Evolutionary conservation across 2,113 vertebrate species (phyloP).

Genomic region (Calonectris borealis): DNA sequence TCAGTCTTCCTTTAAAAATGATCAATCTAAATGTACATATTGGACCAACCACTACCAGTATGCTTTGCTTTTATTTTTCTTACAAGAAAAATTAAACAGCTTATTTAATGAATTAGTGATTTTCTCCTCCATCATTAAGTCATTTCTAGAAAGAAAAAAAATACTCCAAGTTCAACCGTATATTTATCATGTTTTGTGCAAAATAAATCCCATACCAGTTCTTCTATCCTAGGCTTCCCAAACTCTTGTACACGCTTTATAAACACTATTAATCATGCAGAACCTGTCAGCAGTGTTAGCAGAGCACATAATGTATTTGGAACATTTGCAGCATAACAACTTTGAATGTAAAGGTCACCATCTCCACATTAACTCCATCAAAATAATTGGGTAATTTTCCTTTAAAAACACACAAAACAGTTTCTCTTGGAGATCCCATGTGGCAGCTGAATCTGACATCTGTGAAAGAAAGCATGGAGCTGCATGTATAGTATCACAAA

Average conservation of each 20-base stretch:
- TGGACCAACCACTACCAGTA: neutral
- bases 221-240: slow-evolving; percentile 54
- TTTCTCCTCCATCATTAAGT: slow-evolving; percentile 53
- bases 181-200: slow-evolving; percentile 52
- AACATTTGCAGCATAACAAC: slow-evolving; percentile 54
- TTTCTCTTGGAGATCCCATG: slow-evolving; percentile 10
- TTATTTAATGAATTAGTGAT: slow-evolving; percentile 55
- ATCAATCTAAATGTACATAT: neutral
- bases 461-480: slow-evolving; percentile 45
- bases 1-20: slow-evolving; percentile 18
- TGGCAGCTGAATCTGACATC: slow-evolving; percentile 38
- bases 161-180: neutral
- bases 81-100: slow-evolving; percentile 36
- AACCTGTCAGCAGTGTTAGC: slow-evolving; percentile 39
- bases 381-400: slow-evolving; percentile 54
- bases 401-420: slow-evolving; percentile 63
- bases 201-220: slow-evolving; percentile 47
- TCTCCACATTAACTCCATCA: slow-evolving; percentile 64
- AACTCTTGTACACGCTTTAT: slow-evolving; percentile 45
- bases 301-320: slow-evolving; percentile 47
- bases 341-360: slow-evolving; percentile 64
- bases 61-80: slow-evolving; percentile 27
- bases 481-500: neutral
- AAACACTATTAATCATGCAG: slow-evolving; percentile 55
- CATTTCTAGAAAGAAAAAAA: slow-evolving; percentile 28